Conservation (phyloP, 1,140 invertebrate genomes). For the Drosophila pseudoobscura region DNA sequence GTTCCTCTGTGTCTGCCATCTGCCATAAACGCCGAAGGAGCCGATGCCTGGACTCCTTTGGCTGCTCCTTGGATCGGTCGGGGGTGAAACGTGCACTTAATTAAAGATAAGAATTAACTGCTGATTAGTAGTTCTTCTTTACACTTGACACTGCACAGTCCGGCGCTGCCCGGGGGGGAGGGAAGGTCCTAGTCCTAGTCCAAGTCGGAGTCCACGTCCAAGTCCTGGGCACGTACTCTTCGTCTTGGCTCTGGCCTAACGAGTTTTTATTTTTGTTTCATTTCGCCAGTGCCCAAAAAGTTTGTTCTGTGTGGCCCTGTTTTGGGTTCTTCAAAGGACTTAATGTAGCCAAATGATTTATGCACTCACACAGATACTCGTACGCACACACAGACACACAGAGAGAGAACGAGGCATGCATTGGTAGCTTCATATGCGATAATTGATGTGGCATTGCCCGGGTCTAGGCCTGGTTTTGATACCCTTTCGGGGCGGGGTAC, state of each 20-base stretch:
- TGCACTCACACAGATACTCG: conserved; percentile 32
- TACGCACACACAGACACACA: conserved; percentile 1
- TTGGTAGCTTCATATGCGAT: conserved; percentile 50
- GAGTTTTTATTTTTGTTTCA: conserved; percentile 79
- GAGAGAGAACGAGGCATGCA: conserved; percentile 20
- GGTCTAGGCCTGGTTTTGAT: conserved; percentile 31
- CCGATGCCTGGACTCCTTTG: conserved; percentile 10
- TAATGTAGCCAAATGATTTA: conserved; percentile 75
- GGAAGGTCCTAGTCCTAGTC: conserved; percentile 1
- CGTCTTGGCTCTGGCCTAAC: conserved; percentile 51
- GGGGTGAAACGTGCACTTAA: conserved; percentile 75
- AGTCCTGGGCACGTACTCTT: neutral
- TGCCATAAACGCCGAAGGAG: conserved; percentile 60
- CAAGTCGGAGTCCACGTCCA: conserved; percentile 6
- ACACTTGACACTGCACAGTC: conserved; percentile 75
- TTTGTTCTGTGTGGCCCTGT: conserved; percentile 26
- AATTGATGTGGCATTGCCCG: conserved; percentile 65
- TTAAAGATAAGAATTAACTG: conserved; percentile 83
- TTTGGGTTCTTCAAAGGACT: conserved; percentile 28
- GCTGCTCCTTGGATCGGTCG: conserved; percentile 10
- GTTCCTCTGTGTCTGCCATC: conserved; percentile 11
- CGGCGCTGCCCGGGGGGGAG: conserved; percentile 8
- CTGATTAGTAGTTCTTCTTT: conserved; percentile 82
- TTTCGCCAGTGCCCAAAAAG: conserved; percentile 47
- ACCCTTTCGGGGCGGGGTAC: neutral